Percentiles rank a stretch among this genome's conserved stretches.
These are phyloP conservation scores for Sus cebifrons DNA, from an alignment of 2,797 vertebrate species.

Conservation along the genomic window DNA sequence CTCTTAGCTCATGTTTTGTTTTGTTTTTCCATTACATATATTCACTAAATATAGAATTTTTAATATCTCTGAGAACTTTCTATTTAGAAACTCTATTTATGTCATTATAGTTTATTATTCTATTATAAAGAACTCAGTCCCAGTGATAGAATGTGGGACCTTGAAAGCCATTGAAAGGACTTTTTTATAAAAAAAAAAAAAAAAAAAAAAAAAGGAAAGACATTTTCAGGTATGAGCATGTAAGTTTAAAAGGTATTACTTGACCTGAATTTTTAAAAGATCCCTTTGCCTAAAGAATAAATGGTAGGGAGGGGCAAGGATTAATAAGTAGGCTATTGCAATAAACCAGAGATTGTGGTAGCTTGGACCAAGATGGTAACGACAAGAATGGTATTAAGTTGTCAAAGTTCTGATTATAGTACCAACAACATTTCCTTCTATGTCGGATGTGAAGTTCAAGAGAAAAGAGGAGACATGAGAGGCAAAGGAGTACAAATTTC, in stretches of 20 bases:
- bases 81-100: background rate
- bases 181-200: background rate
- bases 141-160: background rate
- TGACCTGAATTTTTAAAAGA: constrained; percentile 4
- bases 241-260: background rate
- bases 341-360: background rate
- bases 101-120: background rate
- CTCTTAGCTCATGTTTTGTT: background rate
- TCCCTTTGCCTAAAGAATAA: constrained; percentile 4
- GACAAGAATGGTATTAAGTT: background rate
- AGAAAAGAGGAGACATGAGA: background rate
- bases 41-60: constrained; percentile 36
- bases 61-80: background rate
- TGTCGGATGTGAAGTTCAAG: background rate
- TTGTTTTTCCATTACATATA: background rate
- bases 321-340: background rate
- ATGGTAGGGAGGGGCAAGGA: no score
- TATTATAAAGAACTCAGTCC: constrained; percentile 17
- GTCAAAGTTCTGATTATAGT: background rate
- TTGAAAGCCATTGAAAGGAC: background rate
- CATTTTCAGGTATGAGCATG: background rate
- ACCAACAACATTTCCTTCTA: background rate
- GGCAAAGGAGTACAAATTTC: background rate
- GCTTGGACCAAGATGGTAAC: no score
- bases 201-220: background rate